A percentile compares a stretch with the other conserved stretches of the same genome.
phyloP scores from a whole-genome alignment of 2,888 invertebrate species.

The Phlogophora meticulosa region DNA sequence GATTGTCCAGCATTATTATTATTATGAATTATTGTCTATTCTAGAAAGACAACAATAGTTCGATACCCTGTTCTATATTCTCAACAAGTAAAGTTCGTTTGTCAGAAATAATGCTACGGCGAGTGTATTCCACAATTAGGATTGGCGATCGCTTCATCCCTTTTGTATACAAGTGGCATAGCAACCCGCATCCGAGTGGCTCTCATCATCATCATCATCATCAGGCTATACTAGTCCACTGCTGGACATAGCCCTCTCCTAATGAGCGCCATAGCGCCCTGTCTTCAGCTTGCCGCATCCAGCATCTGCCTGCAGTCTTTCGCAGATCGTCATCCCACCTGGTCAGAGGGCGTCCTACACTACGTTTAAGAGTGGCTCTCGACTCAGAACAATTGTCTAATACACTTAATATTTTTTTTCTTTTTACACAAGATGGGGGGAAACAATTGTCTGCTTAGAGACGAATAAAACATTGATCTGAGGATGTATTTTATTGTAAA shows the following conservation, averaged over 20 bases:
- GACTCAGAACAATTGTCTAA: constrained; percentile 42
- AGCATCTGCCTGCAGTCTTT: too few relatives aligned
- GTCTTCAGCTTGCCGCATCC: too few relatives aligned
- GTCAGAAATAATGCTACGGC: not conserved
- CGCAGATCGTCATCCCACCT: too few relatives aligned
- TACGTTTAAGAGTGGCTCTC: constrained; percentile 43
- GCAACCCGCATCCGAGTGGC: constrained; percentile 26
- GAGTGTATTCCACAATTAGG: constrained; percentile 19
- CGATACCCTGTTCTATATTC: too few relatives aligned
- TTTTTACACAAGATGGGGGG: constrained; percentile 9
- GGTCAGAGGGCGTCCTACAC: too few relatives aligned
- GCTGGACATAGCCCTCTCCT: too few relatives aligned
- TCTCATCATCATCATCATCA: too few relatives aligned
- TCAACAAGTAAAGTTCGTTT: constrained; percentile 4
- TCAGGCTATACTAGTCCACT: too few relatives aligned
- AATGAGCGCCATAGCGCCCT: too few relatives aligned
- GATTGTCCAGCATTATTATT: too few relatives aligned
- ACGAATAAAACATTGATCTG: constrained; percentile 6
- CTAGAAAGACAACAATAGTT: too few relatives aligned
- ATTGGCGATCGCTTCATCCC: constrained; percentile 6
- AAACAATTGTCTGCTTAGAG: constrained; percentile 22
- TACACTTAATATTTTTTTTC: constrained; percentile 27
- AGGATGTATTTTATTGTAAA: constrained; percentile 16
- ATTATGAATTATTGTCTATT: too few relatives aligned
- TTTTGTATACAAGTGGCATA: constrained; percentile 29